phyloP scores from a whole-genome alignment of 2,888 invertebrate species.

The Drosophila mimica region DNA sequence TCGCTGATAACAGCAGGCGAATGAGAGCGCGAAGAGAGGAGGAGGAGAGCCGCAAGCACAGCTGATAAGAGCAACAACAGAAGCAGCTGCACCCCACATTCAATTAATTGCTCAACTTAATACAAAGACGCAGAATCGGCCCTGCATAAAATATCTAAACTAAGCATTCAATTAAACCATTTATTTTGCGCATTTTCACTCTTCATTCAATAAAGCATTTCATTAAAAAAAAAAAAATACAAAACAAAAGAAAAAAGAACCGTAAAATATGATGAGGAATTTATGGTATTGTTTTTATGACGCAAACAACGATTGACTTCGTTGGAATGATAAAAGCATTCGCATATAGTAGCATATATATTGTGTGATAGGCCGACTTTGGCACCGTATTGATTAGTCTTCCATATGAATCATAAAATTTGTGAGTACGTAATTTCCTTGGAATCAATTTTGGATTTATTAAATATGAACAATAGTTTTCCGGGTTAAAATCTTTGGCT shows the following conservation, averaged over 20 bases:
- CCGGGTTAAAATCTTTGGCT: background rate
- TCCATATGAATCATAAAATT: conserved; percentile 9
- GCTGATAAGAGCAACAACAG: conserved; percentile 31
- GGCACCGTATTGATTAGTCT: background rate
- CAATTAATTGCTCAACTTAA: background rate
- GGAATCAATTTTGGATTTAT: background rate
- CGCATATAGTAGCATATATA: background rate
- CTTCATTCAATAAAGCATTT: conserved; percentile 34
- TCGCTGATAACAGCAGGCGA: conserved; percentile 43
- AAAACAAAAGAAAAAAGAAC: background rate
- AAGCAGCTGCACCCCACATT: background rate
- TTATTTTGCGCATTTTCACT: background rate
- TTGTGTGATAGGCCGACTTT: background rate
- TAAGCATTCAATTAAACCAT: background rate
- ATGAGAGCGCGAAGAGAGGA: conserved; percentile 2
- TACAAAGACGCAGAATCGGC: background rate
- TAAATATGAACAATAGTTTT: background rate
- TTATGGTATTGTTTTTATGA: conserved; percentile 23
- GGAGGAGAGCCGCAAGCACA: conserved; percentile 16
- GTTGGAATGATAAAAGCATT: background rate
- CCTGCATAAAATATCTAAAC: background rate
- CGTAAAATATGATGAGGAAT: conserved; percentile 25
- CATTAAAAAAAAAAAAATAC: conserved; percentile 14
- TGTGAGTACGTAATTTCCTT: background rate
- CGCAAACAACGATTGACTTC: conserved; percentile 4